Evolutionary conservation across 2,113 vertebrate genomes (phyloP).

Genomic region (Phyllostomus hastatus): DNA sequence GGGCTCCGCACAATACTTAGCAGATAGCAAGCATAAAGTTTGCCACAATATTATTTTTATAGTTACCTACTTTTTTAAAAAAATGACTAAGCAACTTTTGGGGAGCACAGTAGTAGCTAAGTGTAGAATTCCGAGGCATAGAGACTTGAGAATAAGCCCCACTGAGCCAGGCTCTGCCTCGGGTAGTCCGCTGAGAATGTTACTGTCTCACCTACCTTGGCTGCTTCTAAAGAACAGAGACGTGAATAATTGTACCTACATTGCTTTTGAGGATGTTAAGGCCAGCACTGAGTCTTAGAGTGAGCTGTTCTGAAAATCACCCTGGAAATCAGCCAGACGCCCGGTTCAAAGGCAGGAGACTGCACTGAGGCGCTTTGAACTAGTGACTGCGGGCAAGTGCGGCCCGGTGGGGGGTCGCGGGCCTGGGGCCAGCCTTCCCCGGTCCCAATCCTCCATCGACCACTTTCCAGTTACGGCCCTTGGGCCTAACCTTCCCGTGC

Average conservation of each 20-base stretch:
- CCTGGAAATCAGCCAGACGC: not conserved
- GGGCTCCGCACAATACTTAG: not conserved
- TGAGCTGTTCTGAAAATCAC: not conserved
- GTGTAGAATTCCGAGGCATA: not conserved
- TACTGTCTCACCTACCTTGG: not conserved
- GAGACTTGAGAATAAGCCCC: not conserved
- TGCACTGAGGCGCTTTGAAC: not conserved
- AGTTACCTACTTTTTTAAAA: not conserved
- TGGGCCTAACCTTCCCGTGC: not conserved
- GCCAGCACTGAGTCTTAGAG: not conserved
- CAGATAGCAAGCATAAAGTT: not conserved
- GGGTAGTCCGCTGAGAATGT: not conserved
- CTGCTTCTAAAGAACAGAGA: not conserved
- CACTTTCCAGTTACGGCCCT: not conserved
- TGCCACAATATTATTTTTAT: not conserved
- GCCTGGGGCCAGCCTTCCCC: not conserved
- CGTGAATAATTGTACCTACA: not conserved
- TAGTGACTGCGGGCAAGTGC: not conserved
- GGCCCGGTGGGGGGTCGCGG: not conserved
- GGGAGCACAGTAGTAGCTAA: not conserved
- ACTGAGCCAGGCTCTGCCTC: not conserved
- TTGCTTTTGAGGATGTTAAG: not conserved
- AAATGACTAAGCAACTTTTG: not conserved
- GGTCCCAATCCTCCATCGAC: not conserved
- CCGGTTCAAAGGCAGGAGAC: not conserved